Percentiles rank a stretch among this genome's conserved stretches.
Conservation (phyloP, 2,113 vertebrate genomes). For the Phrynosoma platyrhinos region DNA sequence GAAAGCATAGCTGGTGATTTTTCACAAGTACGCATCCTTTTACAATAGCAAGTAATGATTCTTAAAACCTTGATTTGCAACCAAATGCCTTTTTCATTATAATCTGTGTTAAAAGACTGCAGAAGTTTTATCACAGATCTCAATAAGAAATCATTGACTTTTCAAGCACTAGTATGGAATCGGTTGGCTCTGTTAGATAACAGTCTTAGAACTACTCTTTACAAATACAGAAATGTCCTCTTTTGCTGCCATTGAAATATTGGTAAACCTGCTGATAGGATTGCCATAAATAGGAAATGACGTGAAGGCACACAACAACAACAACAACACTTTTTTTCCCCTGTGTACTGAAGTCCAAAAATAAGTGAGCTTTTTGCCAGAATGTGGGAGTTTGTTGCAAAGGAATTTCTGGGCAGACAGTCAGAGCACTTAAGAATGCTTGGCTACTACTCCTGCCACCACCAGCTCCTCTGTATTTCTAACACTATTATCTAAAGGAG, state of each 20-base stretch:
- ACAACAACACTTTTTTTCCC: neutral
- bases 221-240: neutral
- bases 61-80: neutral
- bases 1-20: neutral
- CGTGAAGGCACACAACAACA: too few species aligned
- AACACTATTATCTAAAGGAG: neutral
- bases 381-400: slow-evolving; percentile 11
- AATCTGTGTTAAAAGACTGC: neutral
- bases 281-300: too few species aligned
- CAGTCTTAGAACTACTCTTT: neutral
- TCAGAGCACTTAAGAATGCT: slow-evolving; percentile 32
- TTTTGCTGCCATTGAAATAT: neutral
- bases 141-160: neutral
- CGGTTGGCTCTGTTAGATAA: neutral
- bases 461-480: neutral
- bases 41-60: neutral
- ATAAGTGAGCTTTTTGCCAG: neutral
- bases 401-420: slow-evolving; percentile 21
- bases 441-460: neutral
- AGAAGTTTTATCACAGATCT: neutral
- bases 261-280: neutral
- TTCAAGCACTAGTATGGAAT: neutral
- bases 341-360: neutral
- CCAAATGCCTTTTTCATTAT: neutral
- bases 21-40: neutral